Percentiles rank a stretch among this genome's conserved stretches.
phyloP scores from a whole-genome alignment of 1,140 invertebrate species.

The Adelges cooleyi region DNA sequence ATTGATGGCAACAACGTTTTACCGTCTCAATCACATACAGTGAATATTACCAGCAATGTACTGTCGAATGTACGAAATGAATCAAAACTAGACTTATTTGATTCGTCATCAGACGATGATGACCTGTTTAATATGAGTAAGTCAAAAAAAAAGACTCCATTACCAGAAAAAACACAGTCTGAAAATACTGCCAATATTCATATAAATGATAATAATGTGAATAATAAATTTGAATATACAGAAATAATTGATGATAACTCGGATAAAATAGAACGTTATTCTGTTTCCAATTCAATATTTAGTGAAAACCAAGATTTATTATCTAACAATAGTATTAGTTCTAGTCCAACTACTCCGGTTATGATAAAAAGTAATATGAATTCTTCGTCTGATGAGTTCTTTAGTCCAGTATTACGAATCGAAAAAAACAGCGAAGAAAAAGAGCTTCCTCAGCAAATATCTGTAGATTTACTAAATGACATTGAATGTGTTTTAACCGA shows the following conservation, averaged over 20 bases:
- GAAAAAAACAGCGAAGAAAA: no score
- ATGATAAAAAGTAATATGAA: not conserved
- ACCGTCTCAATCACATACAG: no score
- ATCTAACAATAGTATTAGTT: not conserved
- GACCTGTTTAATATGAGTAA: slow-evolving; percentile 9
- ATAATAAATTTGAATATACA: not conserved
- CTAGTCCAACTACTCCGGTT: no score
- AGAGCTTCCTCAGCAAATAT: no score
- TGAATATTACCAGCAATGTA: no score
- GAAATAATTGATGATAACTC: not conserved
- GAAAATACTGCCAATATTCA: no score
- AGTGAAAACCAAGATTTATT: not conserved
- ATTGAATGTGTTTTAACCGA: no score
- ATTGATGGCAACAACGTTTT: not conserved
- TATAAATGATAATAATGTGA: not conserved
- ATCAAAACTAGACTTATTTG: not conserved
- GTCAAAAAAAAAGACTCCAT: not conserved
- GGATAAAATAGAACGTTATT: no score
- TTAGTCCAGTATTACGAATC: not conserved
- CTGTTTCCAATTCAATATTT: no score
- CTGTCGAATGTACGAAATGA: not conserved
- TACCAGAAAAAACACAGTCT: not conserved
- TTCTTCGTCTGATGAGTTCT: slow-evolving; percentile 11
- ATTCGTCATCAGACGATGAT: slow-evolving; percentile 24
- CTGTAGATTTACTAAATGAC: no score